phyloP scores from a whole-genome alignment of 2,888 invertebrate species.

The Tetragonula carbonaria region DNA sequence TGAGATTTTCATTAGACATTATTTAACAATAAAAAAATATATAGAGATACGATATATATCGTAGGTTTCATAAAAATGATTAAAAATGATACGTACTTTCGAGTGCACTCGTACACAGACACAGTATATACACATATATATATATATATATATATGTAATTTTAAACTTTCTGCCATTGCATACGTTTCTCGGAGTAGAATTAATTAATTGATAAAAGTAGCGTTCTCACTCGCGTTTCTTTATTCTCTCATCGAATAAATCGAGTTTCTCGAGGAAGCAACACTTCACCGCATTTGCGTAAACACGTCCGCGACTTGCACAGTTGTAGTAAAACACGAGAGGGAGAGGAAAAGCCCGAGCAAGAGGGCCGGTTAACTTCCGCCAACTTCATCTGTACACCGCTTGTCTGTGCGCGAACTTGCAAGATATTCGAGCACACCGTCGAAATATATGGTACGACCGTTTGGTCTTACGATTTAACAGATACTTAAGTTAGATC shows the following conservation, averaged over 20 bases:
- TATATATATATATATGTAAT: too few species aligned
- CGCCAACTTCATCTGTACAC: conserved; percentile 38
- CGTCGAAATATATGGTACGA: conserved; percentile 32
- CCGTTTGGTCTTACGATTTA: conserved; percentile 24
- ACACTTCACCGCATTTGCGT: conserved; percentile 34
- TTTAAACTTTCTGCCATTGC: too few species aligned
- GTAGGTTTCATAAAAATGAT: too few species aligned
- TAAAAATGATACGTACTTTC: too few species aligned
- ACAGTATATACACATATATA: too few species aligned
- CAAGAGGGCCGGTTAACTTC: conserved; percentile 36
- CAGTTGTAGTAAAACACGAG: conserved; percentile 3
- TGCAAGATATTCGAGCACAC: conserved; percentile 27
- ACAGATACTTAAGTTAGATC: conserved; percentile 33
- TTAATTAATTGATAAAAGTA: neutral
- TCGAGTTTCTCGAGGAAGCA: conserved; percentile 14
- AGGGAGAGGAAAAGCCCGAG: conserved; percentile 5
- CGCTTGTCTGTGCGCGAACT: conserved; percentile 31
- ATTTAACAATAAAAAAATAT: too few species aligned
- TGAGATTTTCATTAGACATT: too few species aligned
- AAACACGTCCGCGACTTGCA: conserved; percentile 19
- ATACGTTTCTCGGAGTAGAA: too few species aligned
- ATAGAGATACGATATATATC: too few species aligned
- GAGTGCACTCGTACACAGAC: too few species aligned
- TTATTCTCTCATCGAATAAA: conserved; percentile 12
- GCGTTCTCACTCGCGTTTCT: neutral